Evolutionary conservation across 1,140 invertebrate genomes (phyloP), one percentile per base, ranked within the genome.

Genomic region (Drosophila pseudoobscura): DNA sequence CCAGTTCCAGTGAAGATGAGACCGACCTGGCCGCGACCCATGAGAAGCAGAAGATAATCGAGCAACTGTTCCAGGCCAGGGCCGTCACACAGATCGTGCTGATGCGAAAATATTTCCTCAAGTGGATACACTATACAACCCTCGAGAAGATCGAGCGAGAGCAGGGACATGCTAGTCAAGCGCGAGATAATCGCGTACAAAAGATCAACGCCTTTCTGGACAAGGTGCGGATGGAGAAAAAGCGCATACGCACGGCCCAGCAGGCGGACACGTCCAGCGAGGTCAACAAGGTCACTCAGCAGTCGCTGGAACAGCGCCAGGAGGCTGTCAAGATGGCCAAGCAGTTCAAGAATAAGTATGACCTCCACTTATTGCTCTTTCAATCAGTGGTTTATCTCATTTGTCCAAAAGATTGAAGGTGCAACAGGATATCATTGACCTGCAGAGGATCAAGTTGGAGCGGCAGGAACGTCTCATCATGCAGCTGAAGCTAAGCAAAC

Each of bases 381-480:
- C 24, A 26, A 5, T 6, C 3, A 26, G 6, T 26, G 24, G 5
- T 26, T 26, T 26, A 26, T 5, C 24, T 0, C 4, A 26, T 26
- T 26, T 26, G 5, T 26, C 24, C 24, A 26, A 59, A 55, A 93
- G 94, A 70, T 93, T 94, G 20, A 93, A 93, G 78, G 92, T 94
- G 13, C 94, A 95, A 87, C 94, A 94, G 83, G 92, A 93, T 61
- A 94, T 94, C 43, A 95, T 95, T 45, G 93, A 94, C 35, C 66
- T 93, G 8, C 94, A 95, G 80, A 94, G 93, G 77, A 90, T 92
- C 6, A 94, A 94, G 90, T 78, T 95, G 59, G 93, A 94, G 68
- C 92, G 94, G 55, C 94, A 95, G 90, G 93, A 94, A 54, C 92
- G 93, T 75, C 59, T 94, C 1, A 95, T 95, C 55, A 93, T 94